Evolutionary conservation across 2,888 invertebrate species (phyloP).

Genomic region (Mythimna pallens): DNA sequence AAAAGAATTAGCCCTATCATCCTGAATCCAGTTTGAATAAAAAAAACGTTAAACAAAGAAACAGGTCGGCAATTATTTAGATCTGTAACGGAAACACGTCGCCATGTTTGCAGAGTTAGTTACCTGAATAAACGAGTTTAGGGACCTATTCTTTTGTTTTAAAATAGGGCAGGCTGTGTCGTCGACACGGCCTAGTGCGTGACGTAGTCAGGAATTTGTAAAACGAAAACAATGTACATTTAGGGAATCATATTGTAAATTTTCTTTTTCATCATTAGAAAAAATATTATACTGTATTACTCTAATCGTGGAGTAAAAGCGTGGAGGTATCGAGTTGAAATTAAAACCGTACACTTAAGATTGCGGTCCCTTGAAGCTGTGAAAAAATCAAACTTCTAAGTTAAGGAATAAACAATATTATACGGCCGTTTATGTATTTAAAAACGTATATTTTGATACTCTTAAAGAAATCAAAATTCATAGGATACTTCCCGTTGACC

Average conservation of each 20-base stretch:
- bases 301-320: no score
- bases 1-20: conserved; percentile 31
- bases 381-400: no score
- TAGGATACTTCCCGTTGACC: no score
- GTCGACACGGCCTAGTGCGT: background rate
- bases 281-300: no score
- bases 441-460: no score
- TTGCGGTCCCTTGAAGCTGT: no score
- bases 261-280: no score
- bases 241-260: background rate
- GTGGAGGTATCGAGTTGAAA: no score
- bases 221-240: background rate
- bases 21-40: conserved; percentile 30
- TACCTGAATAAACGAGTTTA: conserved; percentile 43
- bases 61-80: conserved; percentile 37
- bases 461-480: no score
- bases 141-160: conserved; percentile 17
- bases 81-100: conserved; percentile 47
- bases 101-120: conserved; percentile 35
- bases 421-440: no score
- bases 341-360: no score
- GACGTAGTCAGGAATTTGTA: background rate
- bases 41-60: conserved; percentile 32
- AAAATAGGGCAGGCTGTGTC: background rate
- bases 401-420: no score